Percentiles rank a stretch among this genome's conserved stretches.
Conservation (phyloP, 2,888 invertebrate species). For the Seira sanloemensis region DNA sequence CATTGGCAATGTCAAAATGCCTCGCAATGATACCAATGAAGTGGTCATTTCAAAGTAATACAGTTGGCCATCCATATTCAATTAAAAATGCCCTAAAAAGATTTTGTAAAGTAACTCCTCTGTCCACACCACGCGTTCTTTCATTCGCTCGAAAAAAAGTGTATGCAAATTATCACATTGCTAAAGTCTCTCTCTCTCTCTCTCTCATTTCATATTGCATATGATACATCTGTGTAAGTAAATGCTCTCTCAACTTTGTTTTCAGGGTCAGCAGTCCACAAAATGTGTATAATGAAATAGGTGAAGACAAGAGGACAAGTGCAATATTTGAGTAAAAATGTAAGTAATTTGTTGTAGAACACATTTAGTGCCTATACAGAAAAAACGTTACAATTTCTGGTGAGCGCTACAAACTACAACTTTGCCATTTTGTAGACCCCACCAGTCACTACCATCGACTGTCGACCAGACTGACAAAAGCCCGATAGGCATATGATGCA, state of each 20-base stretch:
- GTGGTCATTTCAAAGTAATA: neutral
- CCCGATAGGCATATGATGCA: too few relatives aligned
- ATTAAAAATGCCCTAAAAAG: neutral
- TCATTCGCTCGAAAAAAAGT: too few relatives aligned
- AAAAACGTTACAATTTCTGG: neutral
- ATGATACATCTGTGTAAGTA: too few relatives aligned
- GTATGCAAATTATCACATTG: too few relatives aligned
- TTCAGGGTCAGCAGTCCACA: constrained; percentile 4
- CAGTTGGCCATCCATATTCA: neutral
- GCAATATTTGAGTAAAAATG: neutral
- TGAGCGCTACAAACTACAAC: neutral
- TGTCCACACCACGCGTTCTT: neutral
- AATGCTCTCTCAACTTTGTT: neutral
- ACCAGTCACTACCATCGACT: neutral
- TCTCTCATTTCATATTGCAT: too few relatives aligned
- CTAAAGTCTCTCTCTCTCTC: neutral
- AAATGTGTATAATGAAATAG: neutral
- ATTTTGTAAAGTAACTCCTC: neutral
- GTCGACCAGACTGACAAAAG: too few relatives aligned
- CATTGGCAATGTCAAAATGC: neutral
- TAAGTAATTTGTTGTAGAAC: neutral
- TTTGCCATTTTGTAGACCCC: neutral
- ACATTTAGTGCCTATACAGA: neutral
- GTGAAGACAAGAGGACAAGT: neutral
- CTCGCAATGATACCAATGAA: neutral